Conservation (phyloP, 2,888 invertebrate species). For the Spisula solida region DNA sequence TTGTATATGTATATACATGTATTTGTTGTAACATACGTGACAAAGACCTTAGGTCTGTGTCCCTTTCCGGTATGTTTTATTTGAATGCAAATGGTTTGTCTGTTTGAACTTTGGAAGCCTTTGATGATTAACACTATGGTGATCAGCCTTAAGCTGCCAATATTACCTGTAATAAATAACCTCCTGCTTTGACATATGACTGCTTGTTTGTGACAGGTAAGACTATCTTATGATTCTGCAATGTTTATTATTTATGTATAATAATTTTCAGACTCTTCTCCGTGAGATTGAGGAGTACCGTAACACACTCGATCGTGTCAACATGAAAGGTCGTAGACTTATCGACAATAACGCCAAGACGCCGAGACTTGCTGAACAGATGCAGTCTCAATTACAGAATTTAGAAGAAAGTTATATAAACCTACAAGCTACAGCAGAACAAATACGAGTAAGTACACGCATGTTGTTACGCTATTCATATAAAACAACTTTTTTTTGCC, state of each 20-base stretch:
- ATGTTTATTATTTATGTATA: not conserved
- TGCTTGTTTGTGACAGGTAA: too few relatives aligned
- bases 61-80: too few relatives aligned
- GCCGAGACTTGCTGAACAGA: slow-evolving; percentile 92
- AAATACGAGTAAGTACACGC: slow-evolving; percentile 91
- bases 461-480: slow-evolving; percentile 21
- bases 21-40: too few relatives aligned
- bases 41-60: too few relatives aligned
- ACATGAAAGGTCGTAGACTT: slow-evolving; percentile 94
- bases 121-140: too few relatives aligned
- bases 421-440: slow-evolving; percentile 94
- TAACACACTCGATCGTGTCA: slow-evolving; percentile 93
- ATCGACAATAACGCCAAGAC: slow-evolving; percentile 91
- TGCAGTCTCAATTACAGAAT: slow-evolving; percentile 95
- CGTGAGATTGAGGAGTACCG: slow-evolving; percentile 93
- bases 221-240: too few relatives aligned
- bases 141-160: too few relatives aligned
- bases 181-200: too few relatives aligned
- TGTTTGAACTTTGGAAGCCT: too few relatives aligned
- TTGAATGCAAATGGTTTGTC: too few relatives aligned
- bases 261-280: slow-evolving; percentile 85
- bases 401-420: slow-evolving; percentile 98
- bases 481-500: not conserved
- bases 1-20: too few relatives aligned
- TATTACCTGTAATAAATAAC: too few relatives aligned